Base-by-base conservation (phyloP, 2,113 vertebrate species). In the Castor canadensis region DNA sequence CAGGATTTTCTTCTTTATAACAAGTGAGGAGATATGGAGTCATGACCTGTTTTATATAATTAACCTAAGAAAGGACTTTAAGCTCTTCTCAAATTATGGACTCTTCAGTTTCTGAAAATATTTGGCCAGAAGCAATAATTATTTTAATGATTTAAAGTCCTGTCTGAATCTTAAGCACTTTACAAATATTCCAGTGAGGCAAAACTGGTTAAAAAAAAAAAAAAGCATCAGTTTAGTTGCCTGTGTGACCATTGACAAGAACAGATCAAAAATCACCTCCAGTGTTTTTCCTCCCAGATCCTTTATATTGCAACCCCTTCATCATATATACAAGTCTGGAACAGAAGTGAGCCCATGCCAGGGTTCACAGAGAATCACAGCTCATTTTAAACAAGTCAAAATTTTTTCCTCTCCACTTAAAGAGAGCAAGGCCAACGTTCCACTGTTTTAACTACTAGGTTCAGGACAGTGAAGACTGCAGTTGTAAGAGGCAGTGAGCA, bases 381-480 rank as follows among this genome's bases (percentile, higher is more conserved):
- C 89, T 91, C 90, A 20, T 80, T 58, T 38, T 26, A 56, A 85
- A 17, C 26, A 7, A 81, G 28, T 86, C 52, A 13, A 62, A 13
- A 73, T 60, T 58, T 7, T 90, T 92, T 95, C 91, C 71, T 94
- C 26, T 2, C 7, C 38, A 32, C 89, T 93, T 94, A 97, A 92
- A 92, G 60, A 95, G 87, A 95, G 43, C 17, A 64, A 66, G 67
- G 71, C 93, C 93, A 89, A 96, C 96, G 47, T 75, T 80, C 45
- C 85, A 3, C 1, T 73, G 69, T 83, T 71, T 60, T 82, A 1
- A 0, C 77, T 43, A 54, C 40, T 24, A 38, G 30, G 13, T 95
- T 97, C 83, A 76, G 30, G 94, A 89, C 54, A 49, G 45, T 81
- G 45, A 97, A 97, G 92, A 96, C 94, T 93, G 89, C 97, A 89